Conservation (phyloP, 2,797 vertebrate species). For the Varecia variegata region DNA sequence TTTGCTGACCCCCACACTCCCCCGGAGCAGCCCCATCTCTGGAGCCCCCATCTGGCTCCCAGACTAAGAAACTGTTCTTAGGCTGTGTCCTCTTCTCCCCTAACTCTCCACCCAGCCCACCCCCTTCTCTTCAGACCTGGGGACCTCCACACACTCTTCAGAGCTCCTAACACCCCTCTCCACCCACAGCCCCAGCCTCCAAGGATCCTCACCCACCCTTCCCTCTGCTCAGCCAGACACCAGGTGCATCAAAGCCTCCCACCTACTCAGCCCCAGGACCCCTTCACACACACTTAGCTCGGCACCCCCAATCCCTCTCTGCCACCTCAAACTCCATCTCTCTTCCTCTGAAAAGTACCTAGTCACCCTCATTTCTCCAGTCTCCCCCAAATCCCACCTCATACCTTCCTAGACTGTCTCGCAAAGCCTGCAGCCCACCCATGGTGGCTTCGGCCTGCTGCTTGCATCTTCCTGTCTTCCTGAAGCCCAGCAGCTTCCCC, state of each 20-base stretch:
- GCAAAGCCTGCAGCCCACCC: not conserved
- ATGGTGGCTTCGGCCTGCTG: not conserved
- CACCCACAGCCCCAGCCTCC: not conserved
- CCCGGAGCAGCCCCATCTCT: not conserved
- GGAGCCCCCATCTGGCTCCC: not conserved
- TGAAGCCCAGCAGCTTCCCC: not conserved
- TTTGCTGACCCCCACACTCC: conserved; percentile 46
- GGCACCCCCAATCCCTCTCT: not conserved
- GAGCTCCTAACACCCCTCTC: not conserved
- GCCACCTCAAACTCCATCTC: not conserved
- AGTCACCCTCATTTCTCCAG: not conserved
- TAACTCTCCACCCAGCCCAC: conserved; percentile 5
- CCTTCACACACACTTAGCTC: not conserved
- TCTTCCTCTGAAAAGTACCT: not conserved
- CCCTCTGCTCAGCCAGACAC: not conserved
- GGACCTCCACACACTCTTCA: not conserved
- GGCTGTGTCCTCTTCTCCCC: not conserved
- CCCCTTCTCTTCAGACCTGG: not conserved
- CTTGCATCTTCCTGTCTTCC: not conserved
- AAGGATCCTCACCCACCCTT: not conserved
- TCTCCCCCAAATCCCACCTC: not conserved
- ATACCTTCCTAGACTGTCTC: not conserved
- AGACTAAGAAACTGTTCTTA: conserved; percentile 7
- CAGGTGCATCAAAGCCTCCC: not conserved
- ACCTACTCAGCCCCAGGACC: not conserved